Percentiles rank a stretch among this genome's conserved stretches.
Evolutionary conservation across 1,140 invertebrate genomes (phyloP).

Genomic region (Linepithema humile): DNA sequence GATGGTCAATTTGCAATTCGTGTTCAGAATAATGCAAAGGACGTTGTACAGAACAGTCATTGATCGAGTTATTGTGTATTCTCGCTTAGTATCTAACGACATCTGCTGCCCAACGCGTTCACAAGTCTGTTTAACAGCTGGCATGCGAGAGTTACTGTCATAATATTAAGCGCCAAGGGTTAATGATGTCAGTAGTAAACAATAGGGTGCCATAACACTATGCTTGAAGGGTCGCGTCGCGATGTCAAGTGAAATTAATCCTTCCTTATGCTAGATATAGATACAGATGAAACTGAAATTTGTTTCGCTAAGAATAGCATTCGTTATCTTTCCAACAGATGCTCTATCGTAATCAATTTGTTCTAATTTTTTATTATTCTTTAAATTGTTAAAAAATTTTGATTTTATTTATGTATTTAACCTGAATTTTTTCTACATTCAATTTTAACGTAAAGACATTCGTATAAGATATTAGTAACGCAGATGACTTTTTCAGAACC

Average conservation of each 20-base stretch:
- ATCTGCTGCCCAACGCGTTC: not conserved
- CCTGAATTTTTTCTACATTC: too few relatives aligned
- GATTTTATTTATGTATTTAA: too few relatives aligned
- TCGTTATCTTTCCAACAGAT: not conserved
- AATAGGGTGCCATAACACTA: constrained; percentile 23
- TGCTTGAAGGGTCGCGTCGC: constrained; percentile 1
- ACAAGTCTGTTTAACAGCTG: not conserved
- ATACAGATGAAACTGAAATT: not conserved
- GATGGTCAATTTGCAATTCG: too few relatives aligned
- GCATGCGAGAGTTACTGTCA: not conserved
- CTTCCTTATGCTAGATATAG: not conserved
- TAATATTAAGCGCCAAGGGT: constrained; percentile 34
- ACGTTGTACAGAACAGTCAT: not conserved
- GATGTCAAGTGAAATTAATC: constrained; percentile 27
- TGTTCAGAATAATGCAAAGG: not conserved
- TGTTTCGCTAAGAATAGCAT: not conserved
- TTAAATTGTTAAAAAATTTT: too few relatives aligned
- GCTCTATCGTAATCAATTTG: too few relatives aligned
- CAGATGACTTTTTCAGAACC: too few relatives aligned
- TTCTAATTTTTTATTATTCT: too few relatives aligned
- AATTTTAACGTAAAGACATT: too few relatives aligned
- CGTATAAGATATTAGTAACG: too few relatives aligned
- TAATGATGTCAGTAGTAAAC: constrained; percentile 48
- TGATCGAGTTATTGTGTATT: constrained; percentile 1
- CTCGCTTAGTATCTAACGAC: not conserved